phyloP scores from a whole-genome alignment of 1,140 invertebrate genomes.

The Heliconius nattereri region DNA sequence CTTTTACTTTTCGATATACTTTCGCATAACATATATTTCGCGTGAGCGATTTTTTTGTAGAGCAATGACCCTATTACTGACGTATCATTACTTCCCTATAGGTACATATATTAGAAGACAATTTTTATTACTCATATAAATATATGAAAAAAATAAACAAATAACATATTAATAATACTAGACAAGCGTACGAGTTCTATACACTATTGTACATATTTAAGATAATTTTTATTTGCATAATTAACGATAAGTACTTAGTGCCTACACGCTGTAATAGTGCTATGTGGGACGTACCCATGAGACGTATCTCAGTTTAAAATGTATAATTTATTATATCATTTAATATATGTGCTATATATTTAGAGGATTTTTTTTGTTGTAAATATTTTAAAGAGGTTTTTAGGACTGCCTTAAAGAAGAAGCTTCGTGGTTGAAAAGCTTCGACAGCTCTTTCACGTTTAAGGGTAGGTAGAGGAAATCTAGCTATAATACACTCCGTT shows the following conservation, averaged over 20 bases:
- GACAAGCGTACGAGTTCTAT: neutral
- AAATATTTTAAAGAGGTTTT: neutral
- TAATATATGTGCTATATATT: neutral
- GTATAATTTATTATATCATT: neutral
- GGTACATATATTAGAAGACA: neutral
- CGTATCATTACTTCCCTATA: no score
- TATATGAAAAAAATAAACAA: neutral
- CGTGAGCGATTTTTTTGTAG: no score
- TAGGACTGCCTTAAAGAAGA: no score
- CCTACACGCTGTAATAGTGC: neutral
- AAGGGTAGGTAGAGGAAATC: no score
- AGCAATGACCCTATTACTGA: no score
- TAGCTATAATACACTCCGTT: no score
- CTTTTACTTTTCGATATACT: no score
- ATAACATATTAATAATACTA: neutral
- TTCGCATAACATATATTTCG: no score
- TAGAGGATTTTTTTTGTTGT: neutral
- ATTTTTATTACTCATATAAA: neutral
- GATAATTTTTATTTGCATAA: constrained; percentile 6
- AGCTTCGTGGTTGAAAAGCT: no score
- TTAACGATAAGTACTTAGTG: neutral
- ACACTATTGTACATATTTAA: neutral
- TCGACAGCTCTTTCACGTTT: no score
- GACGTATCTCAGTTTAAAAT: neutral
- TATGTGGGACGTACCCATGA: neutral